Base-by-base conservation (phyloP, 1,140 invertebrate species). In the Drosophila pachea region DNA sequence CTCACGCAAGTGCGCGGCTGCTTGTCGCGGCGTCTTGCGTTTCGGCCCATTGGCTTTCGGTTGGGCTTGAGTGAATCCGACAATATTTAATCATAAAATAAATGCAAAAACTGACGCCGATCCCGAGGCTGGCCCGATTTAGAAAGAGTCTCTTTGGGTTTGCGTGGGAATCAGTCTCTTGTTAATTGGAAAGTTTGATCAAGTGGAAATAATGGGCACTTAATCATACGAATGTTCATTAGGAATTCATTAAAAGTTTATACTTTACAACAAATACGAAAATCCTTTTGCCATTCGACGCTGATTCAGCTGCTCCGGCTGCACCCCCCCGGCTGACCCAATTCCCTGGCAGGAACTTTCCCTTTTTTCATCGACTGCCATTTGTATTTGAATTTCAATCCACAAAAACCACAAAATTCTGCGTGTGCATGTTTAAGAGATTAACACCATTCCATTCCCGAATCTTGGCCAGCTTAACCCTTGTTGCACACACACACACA, bases 11-110 rank as follows among this genome's bases (percentile, higher is more conserved):
- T 52, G n/a, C 59, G 47, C 61, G 47, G 36, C 61, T 38, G 36
- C 64, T 58, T 64, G 56, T 68, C 62, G 14, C 29, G 29, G 12
- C 54, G 29, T 14, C n/a, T 45, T 8, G n/a, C 22, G 16, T 16
- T 59, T 42, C 49, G 76, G 68, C 42, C 49, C 66, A 84, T 71
- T 86, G 76, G 69, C 42, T 74, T 33, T 54, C 53, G 66, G 76
- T 84, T 64, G 62, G 54, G 79, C 79, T 84, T 84, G 38, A 73
- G 42, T 79, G 81, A 68, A 36, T 72, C 31, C 64, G 65, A 72
- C 58, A 73, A 75, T 75, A 72, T 75, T 72, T 72, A 73, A 75
- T 76, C 81, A 74, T 63, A 62, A 70, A 76, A 75, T 83, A 72
- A 78, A 84, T 83, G 75, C 68, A 47, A 70, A 63, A 62, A 62